phyloP scores from a whole-genome alignment of 1,140 invertebrate species.

The Pseudachorutes palmiensis region DNA sequence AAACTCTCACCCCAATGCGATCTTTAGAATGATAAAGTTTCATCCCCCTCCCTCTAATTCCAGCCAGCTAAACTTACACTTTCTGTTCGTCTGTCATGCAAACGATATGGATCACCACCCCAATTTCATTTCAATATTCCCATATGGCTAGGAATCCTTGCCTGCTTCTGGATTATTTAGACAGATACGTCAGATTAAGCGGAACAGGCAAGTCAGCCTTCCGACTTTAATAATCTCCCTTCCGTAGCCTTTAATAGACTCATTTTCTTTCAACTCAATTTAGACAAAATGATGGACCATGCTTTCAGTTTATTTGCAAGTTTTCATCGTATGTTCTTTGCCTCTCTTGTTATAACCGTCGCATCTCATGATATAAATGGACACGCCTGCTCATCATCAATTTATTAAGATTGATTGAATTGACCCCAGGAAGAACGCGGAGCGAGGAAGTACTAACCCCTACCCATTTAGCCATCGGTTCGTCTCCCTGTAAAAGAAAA shows the following conservation, averaged over 20 bases:
- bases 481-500: neutral
- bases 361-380: neutral
- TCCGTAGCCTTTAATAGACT: neutral
- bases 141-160: neutral
- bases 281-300: neutral
- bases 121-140: neutral
- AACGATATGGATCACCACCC: neutral
- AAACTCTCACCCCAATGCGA: neutral
- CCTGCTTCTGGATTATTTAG: neutral
- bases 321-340: too few relatives aligned
- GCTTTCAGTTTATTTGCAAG: neutral
- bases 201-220: too few relatives aligned
- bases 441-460: too few relatives aligned
- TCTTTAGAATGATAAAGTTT: neutral
- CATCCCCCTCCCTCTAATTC: neutral
- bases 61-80: too few relatives aligned
- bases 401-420: slow-evolving; percentile 12
- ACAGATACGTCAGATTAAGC: too few relatives aligned
- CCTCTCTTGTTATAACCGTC: too few relatives aligned
- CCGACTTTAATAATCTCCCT: too few relatives aligned
- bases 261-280: neutral
- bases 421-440: neutral
- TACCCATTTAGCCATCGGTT: too few relatives aligned
- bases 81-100: neutral
- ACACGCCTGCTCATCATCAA: slow-evolving; percentile 3